Evolutionary conservation across 2,113 vertebrate genomes (phyloP).

Genomic region (Micronycteris hirsuta): DNA sequence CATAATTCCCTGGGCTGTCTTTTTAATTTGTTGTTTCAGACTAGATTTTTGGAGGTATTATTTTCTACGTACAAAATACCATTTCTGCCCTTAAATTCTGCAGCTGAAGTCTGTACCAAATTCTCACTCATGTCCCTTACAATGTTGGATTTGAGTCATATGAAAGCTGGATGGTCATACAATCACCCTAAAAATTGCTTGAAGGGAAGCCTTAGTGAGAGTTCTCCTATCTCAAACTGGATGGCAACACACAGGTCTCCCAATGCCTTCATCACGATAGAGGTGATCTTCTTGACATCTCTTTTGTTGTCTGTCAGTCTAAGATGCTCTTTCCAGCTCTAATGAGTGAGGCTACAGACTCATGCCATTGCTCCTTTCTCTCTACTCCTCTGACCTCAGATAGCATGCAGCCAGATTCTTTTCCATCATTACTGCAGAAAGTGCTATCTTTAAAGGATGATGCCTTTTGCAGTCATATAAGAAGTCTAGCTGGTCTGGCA

Average conservation of each 20-base stretch:
- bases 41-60: background rate
- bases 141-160: background rate
- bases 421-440: slow-evolving; percentile 47
- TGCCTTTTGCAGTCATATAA: slow-evolving; percentile 54
- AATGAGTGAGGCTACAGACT: slow-evolving; percentile 50
- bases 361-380: slow-evolving; percentile 29
- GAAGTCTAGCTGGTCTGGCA: slow-evolving; percentile 41
- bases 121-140: slow-evolving; percentile 16
- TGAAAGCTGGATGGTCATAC: background rate
- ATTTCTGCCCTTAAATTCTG: slow-evolving; percentile 29
- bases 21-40: slow-evolving; percentile 9
- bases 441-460: slow-evolving; percentile 59
- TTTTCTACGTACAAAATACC: background rate
- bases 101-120: background rate
- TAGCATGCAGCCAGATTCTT: slow-evolving; percentile 39
- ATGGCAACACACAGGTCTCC: background rate
- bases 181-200: background rate
- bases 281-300: background rate
- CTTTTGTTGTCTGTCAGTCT: background rate
- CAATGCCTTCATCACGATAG: background rate
- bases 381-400: slow-evolving; percentile 41
- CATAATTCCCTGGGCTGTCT: background rate
- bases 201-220: slow-evolving; percentile 37
- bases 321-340: slow-evolving; percentile 26
- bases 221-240: slow-evolving; percentile 27